A percentile compares a stretch with the other conserved stretches of the same genome.
phyloP scores from a whole-genome alignment of 2,797 vertebrate species.

The Rachycentron canadum region DNA sequence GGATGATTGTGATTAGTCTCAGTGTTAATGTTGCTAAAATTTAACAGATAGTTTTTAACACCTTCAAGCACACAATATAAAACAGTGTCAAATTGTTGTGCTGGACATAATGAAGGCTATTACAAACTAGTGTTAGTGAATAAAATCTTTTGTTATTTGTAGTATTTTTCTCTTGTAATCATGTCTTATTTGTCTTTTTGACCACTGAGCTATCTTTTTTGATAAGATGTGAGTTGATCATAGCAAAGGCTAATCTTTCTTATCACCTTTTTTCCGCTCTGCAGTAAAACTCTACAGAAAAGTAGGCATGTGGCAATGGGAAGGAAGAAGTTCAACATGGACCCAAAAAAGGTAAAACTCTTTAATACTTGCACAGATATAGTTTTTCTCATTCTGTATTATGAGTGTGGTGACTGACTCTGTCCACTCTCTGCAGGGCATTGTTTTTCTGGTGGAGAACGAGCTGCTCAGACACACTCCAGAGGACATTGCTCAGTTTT shows the following conservation, averaged over 20 bases:
- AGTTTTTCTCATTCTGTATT: not conserved
- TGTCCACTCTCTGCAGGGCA: constrained; percentile 84
- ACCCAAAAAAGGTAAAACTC: constrained; percentile 90
- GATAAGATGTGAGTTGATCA: not conserved
- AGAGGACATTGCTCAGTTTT: constrained; percentile 93
- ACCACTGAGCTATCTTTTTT: not conserved
- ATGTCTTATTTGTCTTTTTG: not conserved
- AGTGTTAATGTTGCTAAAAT: not conserved
- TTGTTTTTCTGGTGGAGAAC: constrained; percentile 93
- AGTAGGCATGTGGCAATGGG: constrained; percentile 96
- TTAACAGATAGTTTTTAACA: not conserved
- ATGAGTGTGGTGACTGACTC: not conserved
- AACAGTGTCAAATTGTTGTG: not conserved
- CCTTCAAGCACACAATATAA: not conserved
- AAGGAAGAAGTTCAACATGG: constrained; percentile 97
- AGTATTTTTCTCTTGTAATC: not conserved
- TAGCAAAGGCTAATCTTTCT: not conserved
- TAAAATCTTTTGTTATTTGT: not conserved
- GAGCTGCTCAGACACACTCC: constrained; percentile 92
- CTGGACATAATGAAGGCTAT: not conserved
- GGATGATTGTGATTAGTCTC: not conserved
- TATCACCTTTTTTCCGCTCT: constrained; percentile 22
- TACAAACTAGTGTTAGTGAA: not conserved
- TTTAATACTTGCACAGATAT: not conserved
- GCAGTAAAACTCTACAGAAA: constrained; percentile 95